These are phyloP conservation scores for Tauraco hartlaubi DNA, from an alignment of 2,797 vertebrate genomes.

Conservation along the genomic window DNA sequence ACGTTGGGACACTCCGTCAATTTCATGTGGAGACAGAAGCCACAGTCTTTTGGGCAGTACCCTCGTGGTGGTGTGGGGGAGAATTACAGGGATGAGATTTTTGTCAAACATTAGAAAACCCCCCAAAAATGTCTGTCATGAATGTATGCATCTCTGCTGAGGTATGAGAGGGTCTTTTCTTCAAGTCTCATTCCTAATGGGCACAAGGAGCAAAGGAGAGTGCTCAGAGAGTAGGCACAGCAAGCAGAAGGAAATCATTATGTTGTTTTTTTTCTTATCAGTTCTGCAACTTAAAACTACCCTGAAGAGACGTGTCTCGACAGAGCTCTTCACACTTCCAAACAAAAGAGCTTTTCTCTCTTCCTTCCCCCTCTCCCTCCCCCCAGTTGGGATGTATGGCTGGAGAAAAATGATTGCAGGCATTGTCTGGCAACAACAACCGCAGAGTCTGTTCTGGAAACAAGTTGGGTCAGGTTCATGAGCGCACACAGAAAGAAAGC, in stretches of 20 bases:
- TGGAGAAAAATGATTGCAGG: conserved; percentile 71
- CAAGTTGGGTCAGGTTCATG: conserved; percentile 79
- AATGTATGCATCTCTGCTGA: not conserved
- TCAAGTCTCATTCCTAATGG: not conserved
- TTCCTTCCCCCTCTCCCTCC: conserved; percentile 50
- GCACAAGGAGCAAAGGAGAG: conserved; percentile 25
- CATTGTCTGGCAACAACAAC: conserved; percentile 81
- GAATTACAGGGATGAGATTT: not conserved
- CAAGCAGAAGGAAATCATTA: conserved; percentile 64
- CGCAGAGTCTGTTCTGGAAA: conserved; percentile 73
- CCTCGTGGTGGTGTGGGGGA: not conserved
- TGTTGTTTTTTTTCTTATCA: conserved; percentile 50
- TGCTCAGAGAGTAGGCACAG: not conserved
- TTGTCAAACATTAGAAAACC: not conserved
- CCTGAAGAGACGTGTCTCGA: conserved; percentile 55
- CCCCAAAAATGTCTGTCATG: not conserved
- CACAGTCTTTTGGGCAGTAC: not conserved
- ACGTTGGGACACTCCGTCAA: not conserved
- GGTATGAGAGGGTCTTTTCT: not conserved
- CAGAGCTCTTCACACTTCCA: conserved; percentile 71
- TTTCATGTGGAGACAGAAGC: conserved; percentile 9
- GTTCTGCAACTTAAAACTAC: conserved; percentile 59
- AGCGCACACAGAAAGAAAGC: not conserved
- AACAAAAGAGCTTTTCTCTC: conserved; percentile 72
- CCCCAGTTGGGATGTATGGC: conserved; percentile 40